Base-by-base conservation (phyloP, 2,113 vertebrate genomes). In the Xiphophorus hellerii region DNA sequence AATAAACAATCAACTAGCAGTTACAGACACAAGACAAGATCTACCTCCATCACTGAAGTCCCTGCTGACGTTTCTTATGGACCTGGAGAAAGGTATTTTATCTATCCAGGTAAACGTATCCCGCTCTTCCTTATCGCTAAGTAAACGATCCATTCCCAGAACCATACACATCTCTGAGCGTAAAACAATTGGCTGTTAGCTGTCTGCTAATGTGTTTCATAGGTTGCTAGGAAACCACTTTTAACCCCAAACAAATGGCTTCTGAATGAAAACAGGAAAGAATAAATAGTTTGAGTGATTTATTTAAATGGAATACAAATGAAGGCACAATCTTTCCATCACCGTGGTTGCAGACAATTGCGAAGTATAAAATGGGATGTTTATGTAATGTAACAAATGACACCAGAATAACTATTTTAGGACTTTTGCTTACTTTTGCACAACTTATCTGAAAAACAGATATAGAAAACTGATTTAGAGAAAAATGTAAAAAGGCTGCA, bases 41-140 rank as follows among this genome's bases (percentile, higher is more conserved):
- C 44, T 91, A 97, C 97, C 97, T 94, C 96, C 97, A 29, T 98
- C 97, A 71, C 97, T 97, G 95, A 98, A 98, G 92, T 98, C 97
- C 22, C 96, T 93, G 30, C 95, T 89, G 71, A 98, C 93, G 89
- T 97, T 95, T 89, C 90, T 92, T 85, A 97, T 97, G 5, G 97
- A 96, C 63, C 96, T 92, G 73, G 97, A 97, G 27, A 98, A 93
- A 0, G 96, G 96, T 70, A 98, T 95, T 81, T 92, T 89, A 80
- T 98, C 97, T 78, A 98, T 92, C 97, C 97, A 98, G 2, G 95
- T 85, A 84, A 97, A 97, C 20, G 98, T 88, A 1, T 95, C 94
- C 81, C 95, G 95, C 70, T 97, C 83, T 1, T 88, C 88, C 74
- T 96, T 95, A 80, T 97, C 95, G 13, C 84, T 94, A 80, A 96